Evolutionary conservation across 30 jellyfish, hydroid and myxozoan genomes (phyloP), one percentile per base, ranked within the genome.

Genomic region (Hydractinia echinata): DNA sequence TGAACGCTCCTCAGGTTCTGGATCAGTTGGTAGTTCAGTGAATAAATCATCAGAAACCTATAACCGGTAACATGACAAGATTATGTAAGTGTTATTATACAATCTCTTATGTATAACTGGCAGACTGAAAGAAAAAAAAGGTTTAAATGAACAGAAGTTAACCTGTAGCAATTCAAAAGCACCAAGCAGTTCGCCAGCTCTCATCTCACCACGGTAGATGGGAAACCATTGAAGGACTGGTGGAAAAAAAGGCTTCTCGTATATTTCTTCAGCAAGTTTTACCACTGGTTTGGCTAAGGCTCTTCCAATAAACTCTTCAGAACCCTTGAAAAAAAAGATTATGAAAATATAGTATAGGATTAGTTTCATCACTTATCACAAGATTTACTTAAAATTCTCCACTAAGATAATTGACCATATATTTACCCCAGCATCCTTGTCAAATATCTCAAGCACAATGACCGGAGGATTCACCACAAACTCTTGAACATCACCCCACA

Each of bases 81-180:
- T 73, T 0, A 21, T 1, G 51, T 13, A 11, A 21, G 44, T 30
- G 44, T 30, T 58, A 0, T 58, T 58, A 58, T 58, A 16, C 19
- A 0, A 58, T 11, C 69, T 58, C 15, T 13, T 58, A 58, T 58
- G 18, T 58, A 58, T 0, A 16, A 16, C 69, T 58, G 18, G 15
- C 1, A 58, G 19, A 58, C 3, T 58, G 18, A 64, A 64, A 64
- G 8, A 64, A 44, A 64, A 7, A 8, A 64, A 58, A 58, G n/a
- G n/a, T n/a, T n/a, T 58, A 44, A 64, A 13, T 13, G 9, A 64
- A 64, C 3, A 64, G 1, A 64, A 64, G 16, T 64, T 51, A 64
- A 92, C 99, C 90, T 92, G 95, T 10, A 92, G 86, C 85, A 92
- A 89, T 85, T 92, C 99, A 92, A 92, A 92, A 20, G 99, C 99